Conservation (phyloP, 2,113 vertebrate genomes). For the Rhinogobius similis region DNA sequence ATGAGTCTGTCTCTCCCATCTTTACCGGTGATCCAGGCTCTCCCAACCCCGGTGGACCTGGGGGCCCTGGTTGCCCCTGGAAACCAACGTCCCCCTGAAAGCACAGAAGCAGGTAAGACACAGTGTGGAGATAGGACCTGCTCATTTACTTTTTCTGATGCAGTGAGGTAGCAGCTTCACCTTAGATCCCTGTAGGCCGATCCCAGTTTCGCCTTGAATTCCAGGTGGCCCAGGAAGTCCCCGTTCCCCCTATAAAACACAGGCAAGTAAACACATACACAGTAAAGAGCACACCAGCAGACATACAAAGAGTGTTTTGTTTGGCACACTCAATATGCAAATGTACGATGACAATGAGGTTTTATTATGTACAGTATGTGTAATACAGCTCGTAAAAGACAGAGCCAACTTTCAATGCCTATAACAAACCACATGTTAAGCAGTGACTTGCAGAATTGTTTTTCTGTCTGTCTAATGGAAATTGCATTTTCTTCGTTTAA, state of each 20-base stretch:
- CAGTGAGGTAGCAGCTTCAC: constrained; percentile 60
- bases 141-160: constrained; percentile 26
- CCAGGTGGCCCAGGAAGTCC: constrained; percentile 85
- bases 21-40: constrained; percentile 83
- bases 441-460: neutral
- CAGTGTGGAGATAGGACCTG: constrained; percentile 11
- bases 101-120: constrained; percentile 16
- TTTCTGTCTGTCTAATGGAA: neutral
- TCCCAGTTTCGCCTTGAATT: constrained; percentile 86
- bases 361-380: neutral
- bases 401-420: neutral
- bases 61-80: constrained; percentile 81
- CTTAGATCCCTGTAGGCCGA: constrained; percentile 87
- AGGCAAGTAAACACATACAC: constrained; percentile 11
- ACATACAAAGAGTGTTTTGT: neutral
- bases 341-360: neutral
- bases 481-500: neutral
- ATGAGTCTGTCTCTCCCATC: neutral
- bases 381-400: neutral
- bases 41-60: constrained; percentile 82
- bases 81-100: constrained; percentile 82
- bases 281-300: neutral
- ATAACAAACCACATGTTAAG: neutral
- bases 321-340: constrained; percentile 3
- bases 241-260: constrained; percentile 84